Percentiles rank a stretch among this genome's conserved stretches.
Conservation (phyloP, 2,888 invertebrate species). For the Eupeodes latifasciatus region DNA sequence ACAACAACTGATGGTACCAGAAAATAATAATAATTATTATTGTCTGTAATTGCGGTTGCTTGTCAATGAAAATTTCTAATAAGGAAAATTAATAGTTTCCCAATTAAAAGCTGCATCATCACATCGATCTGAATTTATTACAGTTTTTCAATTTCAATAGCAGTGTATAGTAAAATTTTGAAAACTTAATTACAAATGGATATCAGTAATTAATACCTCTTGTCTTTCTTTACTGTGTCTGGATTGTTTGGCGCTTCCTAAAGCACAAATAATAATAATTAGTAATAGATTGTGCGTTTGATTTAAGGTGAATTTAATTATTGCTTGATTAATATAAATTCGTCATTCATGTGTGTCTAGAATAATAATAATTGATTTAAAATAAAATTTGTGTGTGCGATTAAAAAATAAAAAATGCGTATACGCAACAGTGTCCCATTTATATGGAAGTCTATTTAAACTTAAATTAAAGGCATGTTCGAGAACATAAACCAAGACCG, state of each 20-base stretch:
- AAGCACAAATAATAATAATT: not conserved
- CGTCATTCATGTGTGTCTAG: not conserved
- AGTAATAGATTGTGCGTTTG: not conserved
- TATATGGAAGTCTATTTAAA: not conserved
- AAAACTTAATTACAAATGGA: not conserved
- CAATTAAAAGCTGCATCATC: not conserved
- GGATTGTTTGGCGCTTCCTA: not conserved
- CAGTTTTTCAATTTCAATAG: not conserved
- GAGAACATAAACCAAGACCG: not conserved
- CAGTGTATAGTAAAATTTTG: not conserved
- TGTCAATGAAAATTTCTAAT: not conserved
- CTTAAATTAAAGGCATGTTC: not conserved
- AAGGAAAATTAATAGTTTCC: not conserved
- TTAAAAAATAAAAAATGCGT: not conserved
- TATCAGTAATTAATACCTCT: constrained; percentile 6
- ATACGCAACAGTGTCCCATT: constrained; percentile 3
- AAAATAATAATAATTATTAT: not conserved
- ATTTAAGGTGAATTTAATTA: not conserved
- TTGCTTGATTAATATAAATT: not conserved
- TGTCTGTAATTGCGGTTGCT: not conserved
- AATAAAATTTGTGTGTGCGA: not conserved
- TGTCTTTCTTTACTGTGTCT: not conserved
- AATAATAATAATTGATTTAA: not conserved
- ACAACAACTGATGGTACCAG: not conserved
- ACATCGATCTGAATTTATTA: not conserved